Percentiles rank a stretch among this genome's conserved stretches.
phyloP scores from a whole-genome alignment of 2,797 vertebrate genomes.

The Diceros bicornis region DNA sequence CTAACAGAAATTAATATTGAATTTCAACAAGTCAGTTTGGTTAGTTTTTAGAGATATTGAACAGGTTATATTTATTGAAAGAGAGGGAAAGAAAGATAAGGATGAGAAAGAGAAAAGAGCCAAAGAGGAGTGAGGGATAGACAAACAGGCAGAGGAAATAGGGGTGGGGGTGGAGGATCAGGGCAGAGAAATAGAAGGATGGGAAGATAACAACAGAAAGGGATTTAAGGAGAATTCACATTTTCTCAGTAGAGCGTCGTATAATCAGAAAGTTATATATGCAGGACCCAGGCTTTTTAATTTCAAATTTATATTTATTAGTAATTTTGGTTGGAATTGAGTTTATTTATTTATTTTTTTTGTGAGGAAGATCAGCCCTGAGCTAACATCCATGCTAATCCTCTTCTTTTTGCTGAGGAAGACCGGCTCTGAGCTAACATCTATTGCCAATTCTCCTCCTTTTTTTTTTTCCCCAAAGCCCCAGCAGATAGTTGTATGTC shows the following conservation, averaged over 20 bases:
- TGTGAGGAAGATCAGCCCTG: no score
- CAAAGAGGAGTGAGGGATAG: neutral
- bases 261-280: neutral
- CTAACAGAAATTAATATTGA: neutral
- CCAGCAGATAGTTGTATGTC: no score
- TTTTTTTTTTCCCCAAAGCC: no score
- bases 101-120: neutral
- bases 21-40: neutral
- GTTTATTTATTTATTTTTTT: neutral
- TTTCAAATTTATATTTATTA: conserved; percentile 9
- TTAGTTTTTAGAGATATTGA: neutral
- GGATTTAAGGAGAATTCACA: neutral
- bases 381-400: no score
- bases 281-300: neutral
- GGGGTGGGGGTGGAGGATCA: no score
- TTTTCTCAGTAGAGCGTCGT: neutral
- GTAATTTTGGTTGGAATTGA: conserved; percentile 9
- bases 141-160: neutral
- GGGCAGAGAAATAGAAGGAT: no score
- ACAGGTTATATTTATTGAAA: neutral
- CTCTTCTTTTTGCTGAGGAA: no score
- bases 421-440: no score
- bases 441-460: no score
- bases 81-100: neutral
- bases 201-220: neutral